phyloP scores from a whole-genome alignment of 2,888 invertebrate genomes.

The Eulithis prunata region DNA sequence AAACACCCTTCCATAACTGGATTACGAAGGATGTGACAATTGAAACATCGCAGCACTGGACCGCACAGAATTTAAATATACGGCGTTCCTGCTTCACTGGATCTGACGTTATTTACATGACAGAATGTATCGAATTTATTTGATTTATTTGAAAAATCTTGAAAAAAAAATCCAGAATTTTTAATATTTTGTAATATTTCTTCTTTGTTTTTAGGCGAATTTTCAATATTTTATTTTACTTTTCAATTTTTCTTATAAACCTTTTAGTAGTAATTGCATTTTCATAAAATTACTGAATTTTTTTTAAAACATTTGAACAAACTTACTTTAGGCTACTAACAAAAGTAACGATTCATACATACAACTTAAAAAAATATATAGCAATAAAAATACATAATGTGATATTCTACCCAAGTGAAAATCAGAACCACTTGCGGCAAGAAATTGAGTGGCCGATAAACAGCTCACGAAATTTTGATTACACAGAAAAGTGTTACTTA shows the following conservation, averaged over 20 bases:
- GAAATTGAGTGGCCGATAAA: constrained; percentile 83
- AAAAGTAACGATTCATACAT: too few relatives aligned
- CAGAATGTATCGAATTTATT: constrained; percentile 60
- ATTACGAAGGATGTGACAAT: constrained; percentile 74
- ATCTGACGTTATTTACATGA: constrained; percentile 66
- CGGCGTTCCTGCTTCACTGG: constrained; percentile 67
- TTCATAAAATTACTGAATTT: too few relatives aligned
- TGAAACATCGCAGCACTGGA: constrained; percentile 72
- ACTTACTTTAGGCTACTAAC: too few relatives aligned
- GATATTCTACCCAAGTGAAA: constrained; percentile 54
- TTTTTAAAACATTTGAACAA: too few relatives aligned
- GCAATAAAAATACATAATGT: neutral
- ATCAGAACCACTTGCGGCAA: constrained; percentile 68
- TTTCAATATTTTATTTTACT: too few relatives aligned
- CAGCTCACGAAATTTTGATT: constrained; percentile 80
- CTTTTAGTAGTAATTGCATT: too few relatives aligned
- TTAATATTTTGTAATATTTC: too few relatives aligned
- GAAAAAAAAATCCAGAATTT: neutral
- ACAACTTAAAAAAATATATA: too few relatives aligned
- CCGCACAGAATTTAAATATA: constrained; percentile 78
- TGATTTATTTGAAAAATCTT: constrained; percentile 44
- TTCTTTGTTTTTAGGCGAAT: too few relatives aligned
- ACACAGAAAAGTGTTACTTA: constrained; percentile 81
- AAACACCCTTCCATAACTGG: constrained; percentile 67
- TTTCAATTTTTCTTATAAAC: too few relatives aligned